Conservation (phyloP, 2,113 vertebrate species). For the Tonatia bakeri region DNA sequence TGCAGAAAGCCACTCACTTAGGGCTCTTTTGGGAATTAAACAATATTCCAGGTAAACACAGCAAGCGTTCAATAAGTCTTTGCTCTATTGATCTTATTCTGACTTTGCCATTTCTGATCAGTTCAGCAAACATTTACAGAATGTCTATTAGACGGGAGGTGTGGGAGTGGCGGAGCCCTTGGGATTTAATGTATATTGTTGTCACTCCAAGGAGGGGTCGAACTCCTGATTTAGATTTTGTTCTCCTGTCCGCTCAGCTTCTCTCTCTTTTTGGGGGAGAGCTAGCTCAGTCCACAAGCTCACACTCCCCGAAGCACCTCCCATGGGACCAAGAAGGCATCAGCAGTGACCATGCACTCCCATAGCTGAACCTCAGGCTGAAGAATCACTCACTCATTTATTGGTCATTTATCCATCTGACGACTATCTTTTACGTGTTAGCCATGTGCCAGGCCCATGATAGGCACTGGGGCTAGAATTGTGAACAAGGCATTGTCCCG, state of each 20-base stretch:
- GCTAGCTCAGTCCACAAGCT: not conserved
- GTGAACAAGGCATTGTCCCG: not conserved
- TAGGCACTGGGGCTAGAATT: not conserved
- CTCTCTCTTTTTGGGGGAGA: not conserved
- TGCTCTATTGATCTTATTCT: not conserved
- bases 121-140: not conserved
- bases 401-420: not conserved
- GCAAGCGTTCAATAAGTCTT: not conserved
- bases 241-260: not conserved
- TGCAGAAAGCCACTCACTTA: not conserved
- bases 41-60: not conserved
- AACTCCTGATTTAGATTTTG: not conserved
- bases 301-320: not conserved
- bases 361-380: not conserved
- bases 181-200: not conserved
- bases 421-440: not conserved
- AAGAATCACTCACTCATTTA: not conserved
- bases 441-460: not conserved
- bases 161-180: not conserved
- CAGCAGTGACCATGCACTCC: not conserved
- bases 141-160: not conserved
- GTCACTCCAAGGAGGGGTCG: not conserved
- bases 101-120: not conserved
- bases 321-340: not conserved
- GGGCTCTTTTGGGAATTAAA: not conserved